Evolutionary conservation across 2,888 invertebrate species (phyloP).

Genomic region (Conus canariensis): DNA sequence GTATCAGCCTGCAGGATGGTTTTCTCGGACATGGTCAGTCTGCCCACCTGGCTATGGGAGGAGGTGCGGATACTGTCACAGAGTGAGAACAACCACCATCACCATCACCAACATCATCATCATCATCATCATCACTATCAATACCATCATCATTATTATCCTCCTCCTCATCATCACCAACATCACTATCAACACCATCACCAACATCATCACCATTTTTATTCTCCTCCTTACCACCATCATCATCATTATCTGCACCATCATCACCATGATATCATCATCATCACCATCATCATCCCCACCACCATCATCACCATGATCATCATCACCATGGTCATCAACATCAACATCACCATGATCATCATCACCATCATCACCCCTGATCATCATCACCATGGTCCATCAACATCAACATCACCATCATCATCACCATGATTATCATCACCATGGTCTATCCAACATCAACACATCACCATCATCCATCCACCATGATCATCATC

Average conservation of each 20-base stretch:
- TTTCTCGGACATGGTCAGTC: slow-evolving; percentile 86
- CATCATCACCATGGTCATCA: background rate
- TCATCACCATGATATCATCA: background rate
- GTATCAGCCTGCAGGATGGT: slow-evolving; percentile 73
- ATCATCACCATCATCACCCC: background rate
- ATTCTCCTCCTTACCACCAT: background rate
- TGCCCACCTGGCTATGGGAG: slow-evolving; percentile 89
- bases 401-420: background rate
- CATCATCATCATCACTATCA: background rate
- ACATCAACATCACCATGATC: background rate
- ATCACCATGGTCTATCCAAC: background rate
- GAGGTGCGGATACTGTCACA: slow-evolving; percentile 89
- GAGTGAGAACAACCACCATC: background rate
- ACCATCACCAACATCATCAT: background rate
- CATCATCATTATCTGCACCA: background rate
- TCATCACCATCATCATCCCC: background rate
- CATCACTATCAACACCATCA: background rate
- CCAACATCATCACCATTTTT: background rate
- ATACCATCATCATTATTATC: background rate
- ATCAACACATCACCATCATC: background rate
- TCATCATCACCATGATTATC: background rate
- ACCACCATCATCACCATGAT: background rate
- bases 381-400: background rate
- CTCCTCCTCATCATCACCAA: background rate
- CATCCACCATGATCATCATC: too few species aligned